Evolutionary conservation across 2,888 invertebrate species (phyloP).

Genomic region (Troilus luridus): DNA sequence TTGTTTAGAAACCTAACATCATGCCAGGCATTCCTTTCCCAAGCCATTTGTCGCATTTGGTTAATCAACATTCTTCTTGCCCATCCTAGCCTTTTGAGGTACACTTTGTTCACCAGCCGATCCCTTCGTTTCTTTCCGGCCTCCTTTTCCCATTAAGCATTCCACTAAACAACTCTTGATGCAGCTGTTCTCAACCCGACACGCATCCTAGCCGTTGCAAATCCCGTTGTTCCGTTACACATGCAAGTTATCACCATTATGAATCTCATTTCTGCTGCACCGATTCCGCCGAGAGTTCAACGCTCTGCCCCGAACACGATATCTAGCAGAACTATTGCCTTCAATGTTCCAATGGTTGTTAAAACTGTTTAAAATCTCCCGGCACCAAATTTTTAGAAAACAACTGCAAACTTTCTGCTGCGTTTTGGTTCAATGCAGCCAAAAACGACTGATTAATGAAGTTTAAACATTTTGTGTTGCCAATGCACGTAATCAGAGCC

Average conservation of each 20-base stretch:
- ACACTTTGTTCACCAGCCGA: neutral
- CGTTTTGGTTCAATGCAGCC: no score
- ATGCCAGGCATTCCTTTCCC: neutral
- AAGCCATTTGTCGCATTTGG: neutral
- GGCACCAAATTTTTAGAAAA: no score
- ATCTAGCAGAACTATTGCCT: no score
- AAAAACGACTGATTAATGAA: no score
- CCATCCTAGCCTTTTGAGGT: neutral
- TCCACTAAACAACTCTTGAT: neutral
- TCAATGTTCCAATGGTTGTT: no score
- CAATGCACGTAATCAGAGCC: no score
- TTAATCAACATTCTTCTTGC: neutral
- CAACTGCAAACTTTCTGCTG: no score
- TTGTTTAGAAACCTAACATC: neutral
- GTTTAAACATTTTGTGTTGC: no score
- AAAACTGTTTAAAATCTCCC: no score
- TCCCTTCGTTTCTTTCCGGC: neutral
- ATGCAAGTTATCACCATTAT: neutral
- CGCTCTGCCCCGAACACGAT: neutral
- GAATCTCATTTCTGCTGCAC: neutral
- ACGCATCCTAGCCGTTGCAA: neutral
- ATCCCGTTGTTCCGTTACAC: neutral
- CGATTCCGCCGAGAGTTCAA: neutral
- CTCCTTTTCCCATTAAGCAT: neutral
- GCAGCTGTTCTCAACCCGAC: neutral